Percentiles rank a stretch among this genome's conserved stretches.
Evolutionary conservation across 2,797 vertebrate genomes (phyloP).

Genomic region (Orestias chungarensis): DNA sequence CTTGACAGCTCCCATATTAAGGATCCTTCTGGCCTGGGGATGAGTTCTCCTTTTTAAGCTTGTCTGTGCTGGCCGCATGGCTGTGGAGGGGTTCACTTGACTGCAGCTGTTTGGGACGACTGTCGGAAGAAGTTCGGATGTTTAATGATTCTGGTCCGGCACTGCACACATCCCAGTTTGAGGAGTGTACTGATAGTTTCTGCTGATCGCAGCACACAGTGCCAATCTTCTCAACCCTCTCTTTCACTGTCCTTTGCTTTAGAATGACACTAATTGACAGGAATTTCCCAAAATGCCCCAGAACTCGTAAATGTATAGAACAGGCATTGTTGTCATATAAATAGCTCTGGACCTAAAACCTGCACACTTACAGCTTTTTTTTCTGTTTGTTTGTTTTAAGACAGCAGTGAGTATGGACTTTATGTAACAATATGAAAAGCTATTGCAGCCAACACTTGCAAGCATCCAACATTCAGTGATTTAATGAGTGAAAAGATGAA

Average conservation of each 20-base stretch:
- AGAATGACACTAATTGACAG: conserved; percentile 4
- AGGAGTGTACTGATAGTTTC: conserved; percentile 33
- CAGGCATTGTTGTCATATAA: neutral
- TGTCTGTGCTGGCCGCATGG: conserved; percentile 18
- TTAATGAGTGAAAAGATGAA: conserved; percentile 18
- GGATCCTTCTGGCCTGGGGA: conserved; percentile 23
- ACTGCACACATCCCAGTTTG: conserved; percentile 30
- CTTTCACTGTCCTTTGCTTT: conserved; percentile 8
- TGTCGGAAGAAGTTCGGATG: conserved; percentile 36
- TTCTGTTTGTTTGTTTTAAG: neutral
- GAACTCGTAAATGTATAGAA: neutral
- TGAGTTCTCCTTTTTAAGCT: conserved; percentile 14
- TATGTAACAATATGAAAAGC: neutral
- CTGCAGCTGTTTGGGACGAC: conserved; percentile 30
- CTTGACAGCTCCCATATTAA: conserved; percentile 10
- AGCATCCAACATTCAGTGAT: conserved; percentile 2
- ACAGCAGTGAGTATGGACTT: neutral
- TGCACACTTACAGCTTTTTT: neutral
- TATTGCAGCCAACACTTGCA: conserved; percentile 6
- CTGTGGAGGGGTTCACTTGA: conserved; percentile 40
- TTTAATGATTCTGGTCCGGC: conserved; percentile 41
- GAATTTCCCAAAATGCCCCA: neutral
- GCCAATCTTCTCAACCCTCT: neutral
- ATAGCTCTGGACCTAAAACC: neutral
- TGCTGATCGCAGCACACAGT: conserved; percentile 38